phyloP scores from a whole-genome alignment of 2,797 vertebrate species.

The Apogon hyalosoma region DNA sequence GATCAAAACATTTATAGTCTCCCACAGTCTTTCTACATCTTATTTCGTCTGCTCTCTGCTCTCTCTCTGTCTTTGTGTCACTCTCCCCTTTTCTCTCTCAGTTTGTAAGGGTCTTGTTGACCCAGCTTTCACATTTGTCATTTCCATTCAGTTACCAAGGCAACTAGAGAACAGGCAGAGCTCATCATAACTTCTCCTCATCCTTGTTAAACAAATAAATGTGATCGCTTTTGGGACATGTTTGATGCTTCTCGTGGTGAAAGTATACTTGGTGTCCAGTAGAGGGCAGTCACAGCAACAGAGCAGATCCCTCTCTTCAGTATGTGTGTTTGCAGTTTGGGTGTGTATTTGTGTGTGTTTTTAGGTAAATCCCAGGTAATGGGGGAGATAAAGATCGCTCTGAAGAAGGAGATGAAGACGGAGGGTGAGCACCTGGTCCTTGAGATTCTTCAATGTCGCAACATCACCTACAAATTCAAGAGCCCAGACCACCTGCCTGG shows the following conservation, averaged over 20 bases:
- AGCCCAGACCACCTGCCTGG: conserved; percentile 97
- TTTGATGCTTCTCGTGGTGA: conserved; percentile 11
- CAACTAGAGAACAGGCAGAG: conserved; percentile 38
- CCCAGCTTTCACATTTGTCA: conserved; percentile 43
- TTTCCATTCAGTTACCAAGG: conserved; percentile 56
- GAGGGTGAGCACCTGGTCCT: conserved; percentile 96
- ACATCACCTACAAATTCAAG: conserved; percentile 99
- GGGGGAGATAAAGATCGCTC: conserved; percentile 97
- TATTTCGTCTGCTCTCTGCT: conserved; percentile 5
- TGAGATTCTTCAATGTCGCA: conserved; percentile 98
- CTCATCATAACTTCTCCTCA: conserved; percentile 41
- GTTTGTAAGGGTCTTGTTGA: conserved; percentile 42
- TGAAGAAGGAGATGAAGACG: conserved; percentile 98
- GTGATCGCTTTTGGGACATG: conserved; percentile 11
- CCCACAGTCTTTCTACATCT: background rate
- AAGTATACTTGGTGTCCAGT: conserved; percentile 29
- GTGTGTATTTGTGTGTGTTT: conserved; percentile 21
- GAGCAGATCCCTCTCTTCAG: background rate
- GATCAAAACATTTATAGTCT: background rate
- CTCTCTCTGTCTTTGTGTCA: conserved; percentile 2
- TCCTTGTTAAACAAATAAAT: conserved; percentile 46
- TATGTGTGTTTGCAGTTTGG: background rate
- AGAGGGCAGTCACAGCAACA: conserved; percentile 36
- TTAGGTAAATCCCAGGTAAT: conserved; percentile 96
- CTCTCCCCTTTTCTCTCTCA: background rate